Conservation (phyloP, 2,113 vertebrate genomes). For the Bagarius yarrelli region DNA sequence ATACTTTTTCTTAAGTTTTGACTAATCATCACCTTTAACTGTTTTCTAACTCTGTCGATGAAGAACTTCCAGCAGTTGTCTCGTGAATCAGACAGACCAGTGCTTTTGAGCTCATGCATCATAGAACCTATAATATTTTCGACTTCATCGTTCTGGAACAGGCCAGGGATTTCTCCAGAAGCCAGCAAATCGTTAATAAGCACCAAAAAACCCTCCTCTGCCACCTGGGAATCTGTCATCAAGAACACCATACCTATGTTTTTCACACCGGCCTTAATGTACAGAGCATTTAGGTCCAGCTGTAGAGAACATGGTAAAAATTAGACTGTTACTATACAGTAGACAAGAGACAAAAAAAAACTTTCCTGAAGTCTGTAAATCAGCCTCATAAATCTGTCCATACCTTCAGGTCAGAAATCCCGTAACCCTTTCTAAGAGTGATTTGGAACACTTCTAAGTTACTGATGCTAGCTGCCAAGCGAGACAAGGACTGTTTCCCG, state of each 20-base stretch:
- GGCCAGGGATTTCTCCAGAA: constrained; percentile 90
- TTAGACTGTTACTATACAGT: not conserved
- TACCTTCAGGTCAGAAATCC: constrained; percentile 87
- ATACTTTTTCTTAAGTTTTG: not conserved
- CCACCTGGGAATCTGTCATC: constrained; percentile 86
- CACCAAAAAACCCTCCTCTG: constrained; percentile 88
- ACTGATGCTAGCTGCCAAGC: constrained; percentile 90
- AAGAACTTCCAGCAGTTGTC: constrained; percentile 96
- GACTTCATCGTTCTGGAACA: constrained; percentile 87
- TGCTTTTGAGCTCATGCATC: constrained; percentile 80
- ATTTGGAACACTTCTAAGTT: constrained; percentile 90
- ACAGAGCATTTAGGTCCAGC: constrained; percentile 61
- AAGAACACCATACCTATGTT: constrained; percentile 83
- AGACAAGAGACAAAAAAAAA: not conserved
- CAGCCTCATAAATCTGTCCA: not conserved
- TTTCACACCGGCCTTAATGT: constrained; percentile 86
- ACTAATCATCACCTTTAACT: constrained; percentile 80
- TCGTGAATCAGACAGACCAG: constrained; percentile 79
- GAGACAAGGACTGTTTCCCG: constrained; percentile 91
- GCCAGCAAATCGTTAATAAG: constrained; percentile 90
- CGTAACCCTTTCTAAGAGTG: constrained; percentile 85
- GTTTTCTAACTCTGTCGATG: constrained; percentile 79
- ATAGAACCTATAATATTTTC: constrained; percentile 82
- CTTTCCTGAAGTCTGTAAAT: not conserved
- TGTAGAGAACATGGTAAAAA: not conserved